phyloP scores from a whole-genome alignment of 1,140 invertebrate genomes.

The Heterodera schachtii region DNA sequence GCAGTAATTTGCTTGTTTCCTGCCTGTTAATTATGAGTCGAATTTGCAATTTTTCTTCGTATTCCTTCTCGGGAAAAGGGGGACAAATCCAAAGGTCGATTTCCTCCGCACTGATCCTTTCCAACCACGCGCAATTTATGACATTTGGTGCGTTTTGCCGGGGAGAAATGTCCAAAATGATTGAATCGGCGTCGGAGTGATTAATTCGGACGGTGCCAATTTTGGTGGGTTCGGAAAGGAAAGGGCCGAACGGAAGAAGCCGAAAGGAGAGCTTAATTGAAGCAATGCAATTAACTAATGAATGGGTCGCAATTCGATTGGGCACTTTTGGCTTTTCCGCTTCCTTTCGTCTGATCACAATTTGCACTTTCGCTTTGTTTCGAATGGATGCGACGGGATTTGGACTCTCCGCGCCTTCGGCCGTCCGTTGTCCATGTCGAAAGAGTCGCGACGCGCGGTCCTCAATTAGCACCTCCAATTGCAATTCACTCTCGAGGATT shows the following conservation, averaged over 20 bases:
- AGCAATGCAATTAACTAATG: conserved; percentile 8
- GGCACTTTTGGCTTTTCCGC: conserved; percentile 30
- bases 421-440: conserved; percentile 21
- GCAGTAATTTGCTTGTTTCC: neutral
- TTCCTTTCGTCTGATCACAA: conserved; percentile 25
- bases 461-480: conserved; percentile 43
- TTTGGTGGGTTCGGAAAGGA: conserved; percentile 7
- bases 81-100: conserved; percentile 27
- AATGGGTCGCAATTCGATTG: conserved; percentile 3
- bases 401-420: neutral
- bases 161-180: conserved; percentile 1
- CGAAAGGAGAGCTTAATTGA: conserved; percentile 14
- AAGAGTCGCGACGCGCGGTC: conserved; percentile 54
- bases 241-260: conserved; percentile 4
- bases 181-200: conserved; percentile 4
- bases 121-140: conserved; percentile 23
- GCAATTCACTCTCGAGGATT: conserved; percentile 22
- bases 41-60: conserved; percentile 6
- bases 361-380: conserved; percentile 44
- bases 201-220: conserved; percentile 11
- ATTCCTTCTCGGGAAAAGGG: conserved; percentile 12
- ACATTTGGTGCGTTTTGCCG: conserved; percentile 14
- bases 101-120: conserved; percentile 8
- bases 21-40: conserved; percentile 14
- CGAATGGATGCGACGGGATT: conserved; percentile 32